Evolutionary conservation across 1,140 invertebrate genomes (phyloP).

Genomic region (Medauroidea extradentata): DNA sequence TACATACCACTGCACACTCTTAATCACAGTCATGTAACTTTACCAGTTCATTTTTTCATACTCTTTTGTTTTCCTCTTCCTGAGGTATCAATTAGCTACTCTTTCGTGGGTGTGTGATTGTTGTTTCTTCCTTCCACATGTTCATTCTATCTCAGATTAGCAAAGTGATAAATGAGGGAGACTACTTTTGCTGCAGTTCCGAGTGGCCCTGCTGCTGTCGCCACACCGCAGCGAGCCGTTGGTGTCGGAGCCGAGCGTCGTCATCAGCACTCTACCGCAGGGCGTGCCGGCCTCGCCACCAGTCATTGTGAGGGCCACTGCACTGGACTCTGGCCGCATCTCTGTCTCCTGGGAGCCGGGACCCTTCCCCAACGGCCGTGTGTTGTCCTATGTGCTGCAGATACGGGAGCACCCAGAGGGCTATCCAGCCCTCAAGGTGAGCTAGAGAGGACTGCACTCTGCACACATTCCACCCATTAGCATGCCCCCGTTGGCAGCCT

Average conservation of each 20-base stretch:
- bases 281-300: slow-evolving; percentile 71
- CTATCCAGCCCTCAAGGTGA: slow-evolving; percentile 50
- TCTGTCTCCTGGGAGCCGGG: slow-evolving; percentile 85
- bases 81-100: too few relatives aligned
- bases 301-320: slow-evolving; percentile 64
- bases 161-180: too few relatives aligned
- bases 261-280: slow-evolving; percentile 70
- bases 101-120: too few relatives aligned
- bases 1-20: too few relatives aligned
- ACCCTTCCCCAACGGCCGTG: slow-evolving; percentile 77
- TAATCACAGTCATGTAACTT: too few relatives aligned
- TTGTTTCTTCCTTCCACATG: too few relatives aligned
- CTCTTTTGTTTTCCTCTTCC: too few relatives aligned
- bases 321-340: slow-evolving; percentile 76
- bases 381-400: slow-evolving; percentile 77
- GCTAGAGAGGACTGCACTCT: background rate
- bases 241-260: slow-evolving; percentile 71
- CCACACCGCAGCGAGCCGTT: slow-evolving; percentile 62
- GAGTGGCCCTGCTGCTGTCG: slow-evolving; percentile 66
- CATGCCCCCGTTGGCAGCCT: too few relatives aligned
- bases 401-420: slow-evolving; percentile 55
- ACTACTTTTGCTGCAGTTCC: slow-evolving; percentile 63
- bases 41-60: too few relatives aligned
- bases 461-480: background rate
- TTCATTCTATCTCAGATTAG: too few relatives aligned